phyloP scores from a whole-genome alignment of 2,797 vertebrate species.

The Antennarius maculatus region DNA sequence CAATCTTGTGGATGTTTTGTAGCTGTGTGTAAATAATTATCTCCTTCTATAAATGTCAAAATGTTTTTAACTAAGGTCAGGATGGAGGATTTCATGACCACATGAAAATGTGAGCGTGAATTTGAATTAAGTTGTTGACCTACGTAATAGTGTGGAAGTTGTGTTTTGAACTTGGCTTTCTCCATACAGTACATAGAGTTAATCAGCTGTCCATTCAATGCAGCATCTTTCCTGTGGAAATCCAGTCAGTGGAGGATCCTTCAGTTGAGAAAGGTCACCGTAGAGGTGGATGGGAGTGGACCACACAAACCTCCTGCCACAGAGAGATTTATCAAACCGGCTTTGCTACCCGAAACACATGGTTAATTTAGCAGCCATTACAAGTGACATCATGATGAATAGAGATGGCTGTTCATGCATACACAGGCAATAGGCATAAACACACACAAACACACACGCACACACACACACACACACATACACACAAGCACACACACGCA shows the following conservation, averaged over 20 bases:
- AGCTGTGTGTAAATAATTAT: neutral
- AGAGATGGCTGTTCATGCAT: slow-evolving; percentile 76
- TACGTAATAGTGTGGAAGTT: neutral
- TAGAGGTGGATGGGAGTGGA: slow-evolving; percentile 77
- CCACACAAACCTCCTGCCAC: slow-evolving; percentile 74
- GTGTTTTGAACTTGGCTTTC: neutral
- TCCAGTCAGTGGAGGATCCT: slow-evolving; percentile 28
- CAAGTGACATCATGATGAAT: slow-evolving; percentile 84
- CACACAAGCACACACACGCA: neutral
- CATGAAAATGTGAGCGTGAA: slow-evolving; percentile 3
- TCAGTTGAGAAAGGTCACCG: slow-evolving; percentile 66
- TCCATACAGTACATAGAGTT: neutral
- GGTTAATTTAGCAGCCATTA: slow-evolving; percentile 86
- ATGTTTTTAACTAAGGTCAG: neutral
- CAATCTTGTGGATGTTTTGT: neutral
- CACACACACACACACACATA: slow-evolving; percentile 7
- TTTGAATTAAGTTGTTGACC: slow-evolving; percentile 5
- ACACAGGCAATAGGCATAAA: slow-evolving; percentile 76
- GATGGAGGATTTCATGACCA: neutral
- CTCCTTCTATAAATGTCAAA: neutral
- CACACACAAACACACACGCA: slow-evolving; percentile 52
- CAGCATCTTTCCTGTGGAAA: slow-evolving; percentile 13
- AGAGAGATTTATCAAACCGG: slow-evolving; percentile 79
- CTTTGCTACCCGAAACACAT: slow-evolving; percentile 78
- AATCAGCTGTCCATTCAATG: slow-evolving; percentile 18